phyloP scores from a whole-genome alignment of 1,140 invertebrate species.

The Orius insidiosus region DNA sequence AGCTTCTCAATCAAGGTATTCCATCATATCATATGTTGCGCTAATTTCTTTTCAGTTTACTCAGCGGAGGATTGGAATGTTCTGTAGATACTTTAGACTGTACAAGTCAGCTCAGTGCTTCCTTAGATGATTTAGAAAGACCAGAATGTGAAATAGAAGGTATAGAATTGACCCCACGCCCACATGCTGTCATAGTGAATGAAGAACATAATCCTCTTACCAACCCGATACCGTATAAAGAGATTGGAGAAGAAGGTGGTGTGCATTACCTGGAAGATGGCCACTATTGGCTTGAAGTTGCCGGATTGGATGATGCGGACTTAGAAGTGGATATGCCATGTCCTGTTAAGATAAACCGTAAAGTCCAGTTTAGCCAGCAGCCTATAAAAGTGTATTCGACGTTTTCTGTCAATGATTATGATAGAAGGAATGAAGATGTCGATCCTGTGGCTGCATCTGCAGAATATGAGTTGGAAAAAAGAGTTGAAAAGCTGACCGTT shows the following conservation, averaged over 20 bases:
- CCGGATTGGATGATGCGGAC: slow-evolving; percentile 39
- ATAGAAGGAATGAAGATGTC: slow-evolving; percentile 96
- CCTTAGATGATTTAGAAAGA: slow-evolving; percentile 3
- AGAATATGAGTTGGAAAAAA: slow-evolving; percentile 95
- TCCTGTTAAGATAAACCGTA: slow-evolving; percentile 49
- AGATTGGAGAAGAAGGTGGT: slow-evolving; percentile 43
- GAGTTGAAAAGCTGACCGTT: slow-evolving; percentile 97
- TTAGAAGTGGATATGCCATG: slow-evolving; percentile 47
- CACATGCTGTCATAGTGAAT: slow-evolving; percentile 1
- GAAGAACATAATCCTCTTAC: not conserved
- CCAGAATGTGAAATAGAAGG: slow-evolving; percentile 1
- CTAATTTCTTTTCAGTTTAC: slow-evolving; percentile 9
- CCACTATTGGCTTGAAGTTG: slow-evolving; percentile 82
- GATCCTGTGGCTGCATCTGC: slow-evolving; percentile 96
- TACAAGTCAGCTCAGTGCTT: slow-evolving; percentile 1
- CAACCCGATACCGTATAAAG: slow-evolving; percentile 5
- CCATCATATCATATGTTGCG: no score
- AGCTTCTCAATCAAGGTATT: slow-evolving; percentile 13
- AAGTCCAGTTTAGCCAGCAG: slow-evolving; percentile 66
- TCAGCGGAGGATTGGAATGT: slow-evolving; percentile 7
- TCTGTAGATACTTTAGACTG: slow-evolving; percentile 4
- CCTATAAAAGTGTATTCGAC: slow-evolving; percentile 84
- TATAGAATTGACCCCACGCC: slow-evolving; percentile 3
- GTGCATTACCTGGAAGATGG: slow-evolving; percentile 83
- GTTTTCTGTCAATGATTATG: slow-evolving; percentile 95